These are phyloP conservation scores for Pipistrellus kuhlii DNA, from an alignment of 2,797 vertebrate genomes.

Conservation along the genomic window DNA sequence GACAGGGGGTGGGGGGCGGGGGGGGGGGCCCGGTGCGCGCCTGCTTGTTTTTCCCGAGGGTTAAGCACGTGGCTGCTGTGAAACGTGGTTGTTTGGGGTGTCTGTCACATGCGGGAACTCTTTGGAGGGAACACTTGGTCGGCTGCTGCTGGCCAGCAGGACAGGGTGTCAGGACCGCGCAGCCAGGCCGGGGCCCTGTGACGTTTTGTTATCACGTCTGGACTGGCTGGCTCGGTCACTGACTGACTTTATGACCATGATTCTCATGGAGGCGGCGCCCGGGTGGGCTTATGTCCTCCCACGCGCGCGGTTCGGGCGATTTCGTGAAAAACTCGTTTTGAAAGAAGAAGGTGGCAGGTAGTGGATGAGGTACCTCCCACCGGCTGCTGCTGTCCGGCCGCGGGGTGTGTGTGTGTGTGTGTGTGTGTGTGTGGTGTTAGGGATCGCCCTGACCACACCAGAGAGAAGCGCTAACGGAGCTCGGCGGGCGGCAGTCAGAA, in stretches of 20 bases:
- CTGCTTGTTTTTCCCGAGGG: not conserved
- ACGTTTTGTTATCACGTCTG: not conserved
- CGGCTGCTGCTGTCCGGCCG: not conserved
- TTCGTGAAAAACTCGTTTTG: constrained; percentile 82
- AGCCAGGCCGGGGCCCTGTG: no score
- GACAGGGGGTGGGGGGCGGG: no score
- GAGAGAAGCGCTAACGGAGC: constrained; percentile 36
- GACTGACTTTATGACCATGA: not conserved
- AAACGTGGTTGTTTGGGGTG: not conserved
- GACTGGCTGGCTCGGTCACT: not conserved
- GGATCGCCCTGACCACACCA: constrained; percentile 36
- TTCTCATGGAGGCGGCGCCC: not conserved
- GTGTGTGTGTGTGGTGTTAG: not conserved
- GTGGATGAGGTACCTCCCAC: constrained; percentile 79
- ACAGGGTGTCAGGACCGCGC: not conserved
- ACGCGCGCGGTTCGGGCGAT: constrained; percentile 67
- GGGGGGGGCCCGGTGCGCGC: not conserved
- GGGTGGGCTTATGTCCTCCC: constrained; percentile 69
- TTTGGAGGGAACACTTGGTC: not conserved
- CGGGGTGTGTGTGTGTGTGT: no score
- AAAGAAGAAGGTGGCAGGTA: constrained; percentile 64
- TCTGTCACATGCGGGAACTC: not conserved
- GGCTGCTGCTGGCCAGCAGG: no score
- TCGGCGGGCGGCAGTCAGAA: constrained; percentile 31
- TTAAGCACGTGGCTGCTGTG: not conserved